Conservation (phyloP, 2,797 vertebrate species). For the Acridotheres tristis region DNA sequence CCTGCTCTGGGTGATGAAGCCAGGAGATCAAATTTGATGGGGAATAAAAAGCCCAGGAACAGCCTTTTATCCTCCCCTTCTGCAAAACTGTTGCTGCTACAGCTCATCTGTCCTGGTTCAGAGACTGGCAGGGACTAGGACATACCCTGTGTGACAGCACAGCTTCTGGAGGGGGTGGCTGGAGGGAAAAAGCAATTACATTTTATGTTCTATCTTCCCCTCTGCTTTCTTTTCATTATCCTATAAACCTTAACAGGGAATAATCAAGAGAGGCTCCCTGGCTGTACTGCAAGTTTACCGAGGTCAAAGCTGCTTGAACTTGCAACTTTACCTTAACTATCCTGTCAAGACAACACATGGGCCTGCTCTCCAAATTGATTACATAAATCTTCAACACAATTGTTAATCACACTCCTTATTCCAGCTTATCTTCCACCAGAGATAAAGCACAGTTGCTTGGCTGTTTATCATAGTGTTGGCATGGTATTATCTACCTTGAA, state of each 20-base stretch:
- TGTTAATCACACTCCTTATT: constrained; percentile 31
- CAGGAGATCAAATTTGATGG: background rate
- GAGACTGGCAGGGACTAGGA: background rate
- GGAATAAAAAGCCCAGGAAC: background rate
- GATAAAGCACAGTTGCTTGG: background rate
- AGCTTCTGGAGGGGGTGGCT: background rate
- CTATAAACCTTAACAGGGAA: constrained; percentile 15
- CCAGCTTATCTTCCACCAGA: constrained; percentile 30
- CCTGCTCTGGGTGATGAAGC: background rate
- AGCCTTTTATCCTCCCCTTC: background rate
- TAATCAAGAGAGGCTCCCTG: constrained; percentile 23
- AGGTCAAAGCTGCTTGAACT: constrained; percentile 43
- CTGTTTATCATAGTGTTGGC: constrained; percentile 6
- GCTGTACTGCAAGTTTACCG: background rate
- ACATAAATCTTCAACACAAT: constrained; percentile 1
- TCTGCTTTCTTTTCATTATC: constrained; percentile 41
- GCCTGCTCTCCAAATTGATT: constrained; percentile 18
- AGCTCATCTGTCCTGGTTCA: background rate
- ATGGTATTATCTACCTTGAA: background rate
- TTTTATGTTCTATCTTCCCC: constrained; percentile 26
- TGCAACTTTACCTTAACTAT: constrained; percentile 20
- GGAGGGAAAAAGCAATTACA: constrained; percentile 7
- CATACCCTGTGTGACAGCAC: background rate
- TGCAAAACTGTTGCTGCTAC: background rate
- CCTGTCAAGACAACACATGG: background rate